These are phyloP conservation scores for Platyscapa corneri DNA, from an alignment of 1,140 invertebrate species.

Conservation along the genomic window DNA sequence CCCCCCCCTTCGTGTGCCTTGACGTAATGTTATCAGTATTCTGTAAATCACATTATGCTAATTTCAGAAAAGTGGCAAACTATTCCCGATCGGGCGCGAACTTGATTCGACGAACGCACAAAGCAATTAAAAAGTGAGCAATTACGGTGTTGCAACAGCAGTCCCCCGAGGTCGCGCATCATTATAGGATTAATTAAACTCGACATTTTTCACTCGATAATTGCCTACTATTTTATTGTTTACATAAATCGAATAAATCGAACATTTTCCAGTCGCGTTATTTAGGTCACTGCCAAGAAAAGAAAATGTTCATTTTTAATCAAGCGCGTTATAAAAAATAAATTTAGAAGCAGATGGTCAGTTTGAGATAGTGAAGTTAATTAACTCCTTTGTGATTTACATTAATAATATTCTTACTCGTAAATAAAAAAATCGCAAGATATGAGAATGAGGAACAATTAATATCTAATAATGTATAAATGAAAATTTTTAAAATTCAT, in stretches of 20 bases:
- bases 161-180: neutral
- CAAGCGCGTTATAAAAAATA: neutral
- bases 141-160: neutral
- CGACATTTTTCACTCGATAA: neutral
- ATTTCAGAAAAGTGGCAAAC: neutral
- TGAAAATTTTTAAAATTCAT: too few relatives aligned
- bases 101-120: neutral
- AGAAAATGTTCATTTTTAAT: neutral
- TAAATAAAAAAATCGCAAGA: too few relatives aligned
- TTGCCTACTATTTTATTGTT: neutral
- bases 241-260: neutral
- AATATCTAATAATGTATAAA: too few relatives aligned
- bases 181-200: neutral
- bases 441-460: too few relatives aligned
- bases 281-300: neutral
- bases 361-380: too few relatives aligned
- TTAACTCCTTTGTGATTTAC: too few relatives aligned
- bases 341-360: neutral
- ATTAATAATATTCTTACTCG: too few relatives aligned
- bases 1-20: too few relatives aligned
- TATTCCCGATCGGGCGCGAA: too few relatives aligned
- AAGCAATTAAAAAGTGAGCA: neutral
- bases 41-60: neutral
- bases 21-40: too few relatives aligned
- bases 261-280: neutral